phyloP scores from a whole-genome alignment of 2,797 vertebrate species.

The Alectoris magna region DNA sequence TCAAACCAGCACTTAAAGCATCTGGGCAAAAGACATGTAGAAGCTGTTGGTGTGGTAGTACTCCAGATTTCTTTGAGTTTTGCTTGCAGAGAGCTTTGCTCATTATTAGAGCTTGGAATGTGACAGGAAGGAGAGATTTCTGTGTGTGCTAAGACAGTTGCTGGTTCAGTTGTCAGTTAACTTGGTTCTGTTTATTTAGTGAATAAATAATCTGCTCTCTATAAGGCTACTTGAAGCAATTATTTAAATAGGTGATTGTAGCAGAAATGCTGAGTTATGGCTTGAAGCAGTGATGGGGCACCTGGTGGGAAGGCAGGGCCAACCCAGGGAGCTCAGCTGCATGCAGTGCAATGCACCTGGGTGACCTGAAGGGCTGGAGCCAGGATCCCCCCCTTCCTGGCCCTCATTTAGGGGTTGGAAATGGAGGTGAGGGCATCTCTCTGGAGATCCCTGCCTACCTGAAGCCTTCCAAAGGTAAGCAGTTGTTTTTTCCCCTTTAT shows the following conservation, averaged over 20 bases:
- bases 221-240: background rate
- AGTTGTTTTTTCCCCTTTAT: no score
- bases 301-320: no score
- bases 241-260: background rate
- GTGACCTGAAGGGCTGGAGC: no score
- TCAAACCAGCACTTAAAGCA: rapidly evolving
- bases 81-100: background rate
- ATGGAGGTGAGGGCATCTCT: no score
- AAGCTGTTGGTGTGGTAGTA: rapidly evolving
- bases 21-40: background rate
- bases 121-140: background rate
- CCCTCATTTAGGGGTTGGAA: no score
- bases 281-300: no score
- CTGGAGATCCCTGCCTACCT: no score
- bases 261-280: no score
- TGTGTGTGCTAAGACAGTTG: background rate
- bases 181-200: background rate
- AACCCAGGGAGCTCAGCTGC: no score
- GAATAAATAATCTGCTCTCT: background rate
- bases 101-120: background rate
- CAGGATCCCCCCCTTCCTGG: no score
- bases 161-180: background rate
- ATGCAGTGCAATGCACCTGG: no score
- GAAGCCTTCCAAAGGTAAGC: no score
- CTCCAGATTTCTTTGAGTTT: background rate